These are phyloP conservation scores for Amphilophus citrinellus DNA, from an alignment of 2,113 vertebrate genomes.

Conservation along the genomic window DNA sequence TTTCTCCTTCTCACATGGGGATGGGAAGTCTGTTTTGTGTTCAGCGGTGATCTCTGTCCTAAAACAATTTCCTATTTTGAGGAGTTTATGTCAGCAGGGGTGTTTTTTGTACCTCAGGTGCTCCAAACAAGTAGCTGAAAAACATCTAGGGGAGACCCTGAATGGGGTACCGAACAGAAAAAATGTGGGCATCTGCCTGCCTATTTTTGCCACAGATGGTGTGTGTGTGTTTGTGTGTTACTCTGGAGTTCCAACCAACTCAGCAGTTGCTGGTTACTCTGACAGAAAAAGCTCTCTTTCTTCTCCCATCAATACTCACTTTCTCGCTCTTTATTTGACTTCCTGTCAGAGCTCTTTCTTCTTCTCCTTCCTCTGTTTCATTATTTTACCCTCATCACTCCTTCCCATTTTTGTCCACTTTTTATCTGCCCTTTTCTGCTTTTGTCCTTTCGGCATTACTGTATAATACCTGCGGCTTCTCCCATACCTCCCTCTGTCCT, in stretches of 20 bases:
- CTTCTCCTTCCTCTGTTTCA: not conserved
- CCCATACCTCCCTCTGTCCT: not conserved
- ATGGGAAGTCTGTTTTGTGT: not conserved
- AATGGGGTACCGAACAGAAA: not conserved
- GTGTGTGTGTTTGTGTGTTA: not conserved
- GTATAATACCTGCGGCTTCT: not conserved
- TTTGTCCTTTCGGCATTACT: not conserved
- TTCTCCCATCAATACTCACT: not conserved
- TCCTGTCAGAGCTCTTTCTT: not conserved
- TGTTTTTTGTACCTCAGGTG: conserved; percentile 1
- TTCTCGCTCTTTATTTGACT: not conserved
- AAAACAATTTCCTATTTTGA: conserved; percentile 23
- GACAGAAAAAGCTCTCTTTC: conserved; percentile 6
- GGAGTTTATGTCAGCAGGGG: conserved; percentile 36
- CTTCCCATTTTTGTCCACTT: not conserved
- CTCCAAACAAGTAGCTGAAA: not conserved
- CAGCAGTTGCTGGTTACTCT: conserved; percentile 14
- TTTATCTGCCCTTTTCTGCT: not conserved
- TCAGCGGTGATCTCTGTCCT: conserved; percentile 17
- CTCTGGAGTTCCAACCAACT: conserved; percentile 31
- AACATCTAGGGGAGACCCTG: conserved; percentile 5
- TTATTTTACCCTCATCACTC: not conserved
- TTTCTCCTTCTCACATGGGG: not conserved
- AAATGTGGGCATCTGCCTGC: conserved; percentile 19
- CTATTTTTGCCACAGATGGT: conserved; percentile 17